Conservation (phyloP, 2,888 invertebrate species). For the Drosophila villosipedis region DNA sequence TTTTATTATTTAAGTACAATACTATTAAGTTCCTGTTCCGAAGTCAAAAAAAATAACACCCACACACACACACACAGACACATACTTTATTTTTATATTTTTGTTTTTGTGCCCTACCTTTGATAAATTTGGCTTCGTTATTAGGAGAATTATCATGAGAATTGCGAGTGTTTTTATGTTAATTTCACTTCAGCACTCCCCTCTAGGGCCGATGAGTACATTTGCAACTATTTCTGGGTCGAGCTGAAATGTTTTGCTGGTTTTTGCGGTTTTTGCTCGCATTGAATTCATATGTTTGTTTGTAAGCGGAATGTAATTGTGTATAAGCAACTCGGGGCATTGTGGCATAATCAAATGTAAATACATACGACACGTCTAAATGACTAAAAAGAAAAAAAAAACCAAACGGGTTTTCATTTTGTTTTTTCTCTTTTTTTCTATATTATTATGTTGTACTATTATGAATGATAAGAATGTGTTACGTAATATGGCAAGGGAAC, state of each 20-base stretch:
- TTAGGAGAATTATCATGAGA: slow-evolving; percentile 40
- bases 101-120: neutral
- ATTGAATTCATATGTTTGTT: neutral
- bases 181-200: slow-evolving; percentile 23
- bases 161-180: slow-evolving; percentile 46
- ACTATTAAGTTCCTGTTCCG: neutral
- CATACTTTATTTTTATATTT: neutral
- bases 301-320: neutral
- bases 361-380: slow-evolving; percentile 34
- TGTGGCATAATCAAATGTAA: slow-evolving; percentile 17
- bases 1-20: slow-evolving; percentile 43
- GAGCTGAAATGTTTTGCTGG: slow-evolving; percentile 23
- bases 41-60: neutral
- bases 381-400: neutral
- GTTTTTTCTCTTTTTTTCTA: neutral
- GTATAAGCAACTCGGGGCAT: slow-evolving; percentile 1
- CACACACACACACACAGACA: neutral
- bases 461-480: slow-evolving; percentile 16
- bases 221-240: slow-evolving; percentile 42
- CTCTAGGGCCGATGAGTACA: slow-evolving; percentile 13
- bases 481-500: neutral
- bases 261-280: slow-evolving; percentile 27
- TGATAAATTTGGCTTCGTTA: slow-evolving; percentile 43
- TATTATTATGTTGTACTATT: slow-evolving; percentile 7
- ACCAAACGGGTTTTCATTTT: neutral